Percentiles rank a stretch among this genome's conserved stretches.
Evolutionary conservation across 1,140 invertebrate genomes (phyloP).

Genomic region (Coptotermes formosanus): DNA sequence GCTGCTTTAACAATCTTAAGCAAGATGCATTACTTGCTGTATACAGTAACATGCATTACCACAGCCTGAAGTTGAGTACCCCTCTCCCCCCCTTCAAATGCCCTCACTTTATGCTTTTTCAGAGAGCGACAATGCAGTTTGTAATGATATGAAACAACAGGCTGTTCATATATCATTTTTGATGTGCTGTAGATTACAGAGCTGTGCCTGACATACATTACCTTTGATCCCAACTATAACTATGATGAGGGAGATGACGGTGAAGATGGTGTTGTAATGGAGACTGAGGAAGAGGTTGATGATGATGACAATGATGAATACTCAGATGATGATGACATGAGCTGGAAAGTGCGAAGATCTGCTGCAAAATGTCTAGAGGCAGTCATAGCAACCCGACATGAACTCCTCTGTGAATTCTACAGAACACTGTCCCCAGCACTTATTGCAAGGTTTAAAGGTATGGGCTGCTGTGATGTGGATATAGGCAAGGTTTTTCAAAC

Average conservation of each 20-base stretch:
- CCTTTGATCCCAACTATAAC: constrained; percentile 99
- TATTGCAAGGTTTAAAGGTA: constrained; percentile 90
- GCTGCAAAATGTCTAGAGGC: constrained; percentile 97
- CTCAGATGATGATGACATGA: constrained; percentile 99
- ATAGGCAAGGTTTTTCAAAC: neutral
- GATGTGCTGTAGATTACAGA: constrained; percentile 68
- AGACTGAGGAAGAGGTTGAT: constrained; percentile 68
- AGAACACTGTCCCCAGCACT: constrained; percentile 83
- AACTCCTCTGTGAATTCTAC: constrained; percentile 89
- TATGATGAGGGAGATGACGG: constrained; percentile 77
- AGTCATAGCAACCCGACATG: constrained; percentile 86
- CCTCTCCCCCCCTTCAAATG: no score
- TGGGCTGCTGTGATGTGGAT: neutral
- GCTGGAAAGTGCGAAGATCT: constrained; percentile 94
- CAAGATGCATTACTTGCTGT: no score
- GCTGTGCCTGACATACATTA: constrained; percentile 88
- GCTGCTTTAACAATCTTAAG: no score
- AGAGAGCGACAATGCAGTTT: no score
- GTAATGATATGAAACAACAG: no score
- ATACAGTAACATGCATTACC: no score
- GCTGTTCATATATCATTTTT: no score
- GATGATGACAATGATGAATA: constrained; percentile 89
- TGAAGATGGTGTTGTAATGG: constrained; percentile 59
- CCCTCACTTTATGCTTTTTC: no score
- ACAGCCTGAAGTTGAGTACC: no score